Evolutionary conservation across 1,140 invertebrate genomes (phyloP), one percentile per base, ranked within the genome.

Genomic region (Bursaphelenchus mucronatus): DNA sequence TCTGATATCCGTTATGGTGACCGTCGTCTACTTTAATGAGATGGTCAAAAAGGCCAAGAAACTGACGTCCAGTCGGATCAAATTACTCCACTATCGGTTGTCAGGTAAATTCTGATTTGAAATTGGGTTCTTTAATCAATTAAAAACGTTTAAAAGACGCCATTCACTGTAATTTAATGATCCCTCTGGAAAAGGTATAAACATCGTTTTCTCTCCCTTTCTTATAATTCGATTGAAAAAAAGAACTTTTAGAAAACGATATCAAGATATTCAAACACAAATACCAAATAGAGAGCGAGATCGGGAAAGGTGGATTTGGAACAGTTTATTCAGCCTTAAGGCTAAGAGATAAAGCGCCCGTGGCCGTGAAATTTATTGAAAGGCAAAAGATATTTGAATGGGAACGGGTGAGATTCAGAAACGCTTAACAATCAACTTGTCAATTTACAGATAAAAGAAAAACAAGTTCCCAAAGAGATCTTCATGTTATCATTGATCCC

Each of bases 331-430:
- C 76, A 59, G 84, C 82, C 21, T 67, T 72, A 17, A 66, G 83
- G 44, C 75, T 73, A 61, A 73, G 68, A 66, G 82, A 84, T 70
- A 70, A 76, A 49, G 68, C 79, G 55, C 81, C 79, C 9, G 83
- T 84, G 73, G 83, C 83, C 6, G 76, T 84, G 17, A 85, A 84
- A 77, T 77, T 83, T 50, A 81, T 85, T 17, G 67, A 72, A 53
- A 82, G 82, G 69, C 68, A 76, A 51, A 82, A 84, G 71, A 81
- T 85, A 5, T 79, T 79, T 30, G 82, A 84, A 64, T 84, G 83
- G 83, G 81, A 75, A 58, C 76, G 76, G 73, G 81, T 82, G 67
- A 71, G 64, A 55, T 8, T 54, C 13, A 44, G 45, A 47, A 10
- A 41, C 66, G 44, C 30, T 46, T 51, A 13, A 43, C 10, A 10